phyloP scores from a whole-genome alignment of 1,140 invertebrate genomes.

The Laupala kohalensis region DNA sequence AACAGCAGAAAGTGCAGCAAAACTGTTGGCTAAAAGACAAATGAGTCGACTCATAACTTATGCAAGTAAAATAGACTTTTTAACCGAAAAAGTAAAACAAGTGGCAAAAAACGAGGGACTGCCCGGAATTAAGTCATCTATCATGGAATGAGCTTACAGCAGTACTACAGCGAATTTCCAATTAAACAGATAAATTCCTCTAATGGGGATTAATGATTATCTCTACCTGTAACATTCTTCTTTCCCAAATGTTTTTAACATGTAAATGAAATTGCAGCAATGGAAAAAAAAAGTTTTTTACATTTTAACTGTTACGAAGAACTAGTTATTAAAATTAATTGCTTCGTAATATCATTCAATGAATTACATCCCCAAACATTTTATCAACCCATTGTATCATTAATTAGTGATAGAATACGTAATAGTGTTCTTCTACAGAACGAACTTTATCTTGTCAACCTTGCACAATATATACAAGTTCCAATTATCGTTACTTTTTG shows the following conservation, averaged over 20 bases:
- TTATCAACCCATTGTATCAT: too few relatives aligned
- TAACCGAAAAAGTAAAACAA: not conserved
- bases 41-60: not conserved
- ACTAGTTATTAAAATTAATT: too few relatives aligned
- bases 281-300: too few relatives aligned
- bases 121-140: not conserved
- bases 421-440: too few relatives aligned
- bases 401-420: too few relatives aligned
- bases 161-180: not conserved
- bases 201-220: not conserved
- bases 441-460: too few relatives aligned
- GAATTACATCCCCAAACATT: too few relatives aligned
- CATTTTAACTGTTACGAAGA: too few relatives aligned
- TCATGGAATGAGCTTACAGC: not conserved
- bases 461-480: too few relatives aligned
- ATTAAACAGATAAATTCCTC: not conserved
- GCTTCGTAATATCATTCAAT: too few relatives aligned
- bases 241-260: not conserved
- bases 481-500: too few relatives aligned
- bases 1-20: not conserved
- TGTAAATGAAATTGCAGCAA: too few relatives aligned
- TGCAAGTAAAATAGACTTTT: not conserved
- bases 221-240: not conserved
- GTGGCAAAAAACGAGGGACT: not conserved
- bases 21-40: not conserved